These are phyloP conservation scores for Planococcus citri DNA, from an alignment of 1,140 invertebrate genomes.

Conservation along the genomic window DNA sequence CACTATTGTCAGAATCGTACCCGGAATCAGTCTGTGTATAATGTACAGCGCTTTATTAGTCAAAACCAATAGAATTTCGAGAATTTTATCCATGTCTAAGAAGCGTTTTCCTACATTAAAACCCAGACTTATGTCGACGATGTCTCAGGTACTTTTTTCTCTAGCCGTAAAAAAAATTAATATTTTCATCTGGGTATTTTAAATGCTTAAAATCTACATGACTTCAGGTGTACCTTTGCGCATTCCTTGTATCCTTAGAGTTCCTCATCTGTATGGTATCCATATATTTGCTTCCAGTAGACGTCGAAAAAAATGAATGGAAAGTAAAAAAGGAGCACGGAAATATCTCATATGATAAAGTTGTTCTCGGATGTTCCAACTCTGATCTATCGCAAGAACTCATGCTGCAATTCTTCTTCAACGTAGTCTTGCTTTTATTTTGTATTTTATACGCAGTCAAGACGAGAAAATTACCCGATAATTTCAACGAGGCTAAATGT, in stretches of 20 bases:
- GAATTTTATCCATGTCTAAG: slow-evolving; percentile 70
- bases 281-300: background rate
- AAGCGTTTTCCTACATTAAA: slow-evolving; percentile 67
- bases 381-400: slow-evolving; percentile 30
- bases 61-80: slow-evolving; percentile 73
- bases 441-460: slow-evolving; percentile 77
- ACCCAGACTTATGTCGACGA: slow-evolving; percentile 37
- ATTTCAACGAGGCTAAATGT: slow-evolving; percentile 76
- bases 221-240: background rate
- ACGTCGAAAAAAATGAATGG: background rate
- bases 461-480: slow-evolving; percentile 74
- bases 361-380: background rate
- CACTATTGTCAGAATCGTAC: slow-evolving; percentile 51
- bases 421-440: slow-evolving; percentile 60
- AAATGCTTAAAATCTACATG: too few relatives aligned
- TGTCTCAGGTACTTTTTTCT: background rate
- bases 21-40: slow-evolving; percentile 65
- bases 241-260: background rate
- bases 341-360: background rate
- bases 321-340: background rate
- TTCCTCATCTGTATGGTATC: background rate
- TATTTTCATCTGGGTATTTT: too few relatives aligned
- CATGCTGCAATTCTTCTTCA: slow-evolving; percentile 62
- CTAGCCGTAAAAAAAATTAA: background rate
- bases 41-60: slow-evolving; percentile 73